Conservation (phyloP, 1,140 invertebrate species). For the Aphaenogaster ashmeadi region DNA sequence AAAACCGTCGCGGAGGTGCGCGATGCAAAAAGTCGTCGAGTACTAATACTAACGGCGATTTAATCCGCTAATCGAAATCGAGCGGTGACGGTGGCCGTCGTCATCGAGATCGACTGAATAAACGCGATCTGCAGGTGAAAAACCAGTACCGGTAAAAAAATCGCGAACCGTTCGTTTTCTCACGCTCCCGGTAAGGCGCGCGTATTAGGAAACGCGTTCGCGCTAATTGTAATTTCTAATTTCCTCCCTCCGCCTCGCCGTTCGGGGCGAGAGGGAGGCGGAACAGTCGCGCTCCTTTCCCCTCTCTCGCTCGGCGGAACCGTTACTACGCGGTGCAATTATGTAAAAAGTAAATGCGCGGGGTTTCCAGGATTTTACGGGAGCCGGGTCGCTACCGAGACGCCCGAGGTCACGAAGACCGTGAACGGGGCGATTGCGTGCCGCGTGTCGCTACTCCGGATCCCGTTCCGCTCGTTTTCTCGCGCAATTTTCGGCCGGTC, state of each 20-base stretch:
- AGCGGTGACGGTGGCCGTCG: not conserved
- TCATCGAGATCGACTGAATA: slow-evolving; percentile 34
- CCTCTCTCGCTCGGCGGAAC: slow-evolving; percentile 14
- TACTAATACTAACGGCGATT: slow-evolving; percentile 51
- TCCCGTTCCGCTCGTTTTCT: slow-evolving; percentile 1
- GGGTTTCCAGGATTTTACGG: slow-evolving; percentile 49
- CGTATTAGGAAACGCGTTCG: slow-evolving; percentile 67
- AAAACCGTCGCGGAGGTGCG: not conserved
- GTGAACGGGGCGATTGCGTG: slow-evolving; percentile 56
- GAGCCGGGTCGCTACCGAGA: not conserved
- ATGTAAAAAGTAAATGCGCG: slow-evolving; percentile 15
- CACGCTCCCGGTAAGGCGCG: slow-evolving; percentile 70
- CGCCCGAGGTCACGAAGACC: slow-evolving; percentile 14
- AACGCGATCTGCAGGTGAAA: slow-evolving; percentile 65
- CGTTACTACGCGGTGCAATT: slow-evolving; percentile 39
- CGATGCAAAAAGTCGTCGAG: not conserved
- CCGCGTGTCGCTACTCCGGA: not conserved
- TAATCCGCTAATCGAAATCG: slow-evolving; percentile 70
- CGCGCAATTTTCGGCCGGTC: slow-evolving; percentile 29
- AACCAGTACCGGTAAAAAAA: slow-evolving; percentile 60
- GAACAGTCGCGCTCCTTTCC: not conserved
- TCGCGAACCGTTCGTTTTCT: slow-evolving; percentile 71
- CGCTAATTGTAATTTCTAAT: slow-evolving; percentile 74
- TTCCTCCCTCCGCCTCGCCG: not conserved
- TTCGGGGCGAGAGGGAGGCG: not conserved